Evolutionary conservation across 1,140 invertebrate genomes (phyloP).

Genomic region (Dinoponera quadriceps): DNA sequence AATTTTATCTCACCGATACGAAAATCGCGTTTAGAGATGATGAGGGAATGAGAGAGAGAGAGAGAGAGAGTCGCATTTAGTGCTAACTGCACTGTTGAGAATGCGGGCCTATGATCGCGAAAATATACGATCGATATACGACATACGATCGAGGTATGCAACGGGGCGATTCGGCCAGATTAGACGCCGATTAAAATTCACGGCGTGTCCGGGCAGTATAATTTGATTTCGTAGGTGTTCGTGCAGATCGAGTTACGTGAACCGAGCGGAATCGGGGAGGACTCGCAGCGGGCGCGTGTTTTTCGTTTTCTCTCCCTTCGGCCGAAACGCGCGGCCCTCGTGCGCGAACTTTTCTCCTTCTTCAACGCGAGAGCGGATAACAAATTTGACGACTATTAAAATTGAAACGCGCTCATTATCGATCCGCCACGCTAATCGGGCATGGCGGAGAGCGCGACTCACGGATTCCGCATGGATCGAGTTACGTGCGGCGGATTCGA

Average conservation of each 20-base stretch:
- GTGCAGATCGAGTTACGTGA: slow-evolving; percentile 45
- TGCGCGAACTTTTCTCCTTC: background rate
- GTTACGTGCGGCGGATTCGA: slow-evolving; percentile 35
- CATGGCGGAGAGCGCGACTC: slow-evolving; percentile 9
- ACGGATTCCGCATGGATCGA: slow-evolving; percentile 35
- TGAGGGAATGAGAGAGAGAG: too few species aligned
- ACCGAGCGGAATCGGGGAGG: slow-evolving; percentile 4
- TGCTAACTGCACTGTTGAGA: slow-evolving; percentile 21
- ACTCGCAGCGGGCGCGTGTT: slow-evolving; percentile 7
- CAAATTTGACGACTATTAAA: slow-evolving; percentile 57
- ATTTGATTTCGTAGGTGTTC: slow-evolving; percentile 57
- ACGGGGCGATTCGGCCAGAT: slow-evolving; percentile 35
- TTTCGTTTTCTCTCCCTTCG: background rate
- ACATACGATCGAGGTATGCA: slow-evolving; percentile 38
- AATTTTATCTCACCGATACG: slow-evolving; percentile 24
- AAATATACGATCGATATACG: slow-evolving; percentile 50
- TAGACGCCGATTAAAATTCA: slow-evolving; percentile 58
- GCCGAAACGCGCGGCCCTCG: background rate
- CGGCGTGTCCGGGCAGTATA: slow-evolving; percentile 44
- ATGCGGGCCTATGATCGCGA: slow-evolving; percentile 51
- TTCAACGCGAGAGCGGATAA: slow-evolving; percentile 4
- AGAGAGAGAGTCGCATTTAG: slow-evolving; percentile 14
- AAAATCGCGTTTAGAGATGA: background rate
- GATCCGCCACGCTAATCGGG: slow-evolving; percentile 48
- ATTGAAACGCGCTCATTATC: slow-evolving; percentile 57